Conservation (phyloP, 2,888 invertebrate genomes). For the Meiosimyza decipiens region DNA sequence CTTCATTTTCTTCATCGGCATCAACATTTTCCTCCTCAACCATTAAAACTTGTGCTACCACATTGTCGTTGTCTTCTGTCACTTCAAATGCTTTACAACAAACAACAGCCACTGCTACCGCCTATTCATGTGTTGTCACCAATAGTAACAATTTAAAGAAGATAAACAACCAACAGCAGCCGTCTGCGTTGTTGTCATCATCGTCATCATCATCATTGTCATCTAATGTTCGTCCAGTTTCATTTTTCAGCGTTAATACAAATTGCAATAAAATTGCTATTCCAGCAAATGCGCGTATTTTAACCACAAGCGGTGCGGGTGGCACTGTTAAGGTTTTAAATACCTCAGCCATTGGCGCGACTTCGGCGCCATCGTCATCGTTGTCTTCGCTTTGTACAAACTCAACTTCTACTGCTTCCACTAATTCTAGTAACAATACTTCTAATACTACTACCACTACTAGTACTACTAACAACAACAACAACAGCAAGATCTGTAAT, state of each 20-base stretch:
- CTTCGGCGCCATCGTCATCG: conserved; percentile 29
- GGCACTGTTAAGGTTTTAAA: conserved; percentile 41
- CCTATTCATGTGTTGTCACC: conserved; percentile 30
- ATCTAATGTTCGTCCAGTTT: conserved; percentile 57
- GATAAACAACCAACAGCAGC: not conserved
- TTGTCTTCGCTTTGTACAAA: conserved; percentile 34
- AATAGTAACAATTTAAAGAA: conserved; percentile 24
- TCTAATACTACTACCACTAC: conserved; percentile 32
- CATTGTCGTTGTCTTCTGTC: conserved; percentile 7
- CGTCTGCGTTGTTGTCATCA: conserved; percentile 28
- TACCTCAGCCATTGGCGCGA: conserved; percentile 22
- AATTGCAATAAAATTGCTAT: conserved; percentile 56
- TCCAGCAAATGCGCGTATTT: conserved; percentile 59
- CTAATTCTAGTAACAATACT: conserved; percentile 35
- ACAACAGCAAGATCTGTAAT: conserved; percentile 30
- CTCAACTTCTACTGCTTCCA: conserved; percentile 32
- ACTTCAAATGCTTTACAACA: conserved; percentile 4
- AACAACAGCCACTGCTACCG: conserved; percentile 31
- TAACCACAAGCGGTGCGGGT: conserved; percentile 49
- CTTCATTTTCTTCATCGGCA: not conserved
- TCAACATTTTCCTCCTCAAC: conserved; percentile 20
- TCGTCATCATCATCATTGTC: conserved; percentile 36
- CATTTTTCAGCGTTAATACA: conserved; percentile 60
- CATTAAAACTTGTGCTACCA: conserved; percentile 12
- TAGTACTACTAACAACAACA: conserved; percentile 33